Base-by-base conservation (phyloP, 2,797 vertebrate genomes). In the Artibeus lituratus region DNA sequence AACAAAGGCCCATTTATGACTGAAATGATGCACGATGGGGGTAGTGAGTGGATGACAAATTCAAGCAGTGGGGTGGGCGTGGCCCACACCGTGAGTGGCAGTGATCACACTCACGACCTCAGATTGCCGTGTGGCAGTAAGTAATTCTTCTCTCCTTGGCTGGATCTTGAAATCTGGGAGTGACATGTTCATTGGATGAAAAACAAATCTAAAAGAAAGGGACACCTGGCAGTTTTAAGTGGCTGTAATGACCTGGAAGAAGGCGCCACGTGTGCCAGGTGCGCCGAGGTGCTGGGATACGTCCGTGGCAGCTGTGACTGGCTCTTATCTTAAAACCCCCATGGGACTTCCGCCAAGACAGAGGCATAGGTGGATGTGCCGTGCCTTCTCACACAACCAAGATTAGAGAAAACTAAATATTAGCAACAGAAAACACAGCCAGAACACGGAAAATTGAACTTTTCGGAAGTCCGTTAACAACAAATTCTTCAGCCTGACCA, bases 161-260 rank as follows among this genome's bases (percentile, higher is more conserved):
- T 74, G 70, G 15, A 62, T 86, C 53, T 87, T 91, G n/a, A 94
- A 76, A 95, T 87, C 42, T 32, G 70, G n/a, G 62, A 69, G 19
- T 59, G 19, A 69, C 86, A 26, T 84, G 80, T n/a, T 96, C 37
- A 15, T 15, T 55, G 57, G 37, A 35, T 37, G 85, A 44, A 92
- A 44, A 94, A 92, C 39, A 94, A 90, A 73, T 70, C n/a, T 90
- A 32, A 92, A 77, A 57, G 26, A 88, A 85, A 80, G 35, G 37
- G 26, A 29, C 10, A 55, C 74, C 22, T 62, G 26, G 44, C 67
- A 15, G 37, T 90, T 96, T 44, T 42, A 73, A 92, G 78, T 72
- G 19, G 1, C 57, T 85, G 12, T 5, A 67, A 44, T 29, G 29
- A 26, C 35, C 59, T 44, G 35, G 62, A 80, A 90, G 39, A 65